phyloP scores from a whole-genome alignment of 1,140 invertebrate species.

The Stegodyphus dumicola region DNA sequence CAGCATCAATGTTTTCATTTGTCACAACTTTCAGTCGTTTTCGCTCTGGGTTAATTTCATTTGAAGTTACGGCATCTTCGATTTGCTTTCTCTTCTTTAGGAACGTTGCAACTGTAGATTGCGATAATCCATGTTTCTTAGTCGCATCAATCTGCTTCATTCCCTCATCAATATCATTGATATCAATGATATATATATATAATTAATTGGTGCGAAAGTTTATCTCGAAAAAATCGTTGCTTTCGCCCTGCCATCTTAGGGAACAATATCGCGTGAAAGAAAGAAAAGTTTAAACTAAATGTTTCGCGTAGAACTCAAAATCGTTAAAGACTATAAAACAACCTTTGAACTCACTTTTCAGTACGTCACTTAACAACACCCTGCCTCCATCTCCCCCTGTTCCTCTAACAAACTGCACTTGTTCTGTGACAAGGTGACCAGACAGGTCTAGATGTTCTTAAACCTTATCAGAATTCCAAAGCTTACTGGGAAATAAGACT shows the following conservation, averaged over 20 bases:
- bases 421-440: neutral
- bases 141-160: neutral
- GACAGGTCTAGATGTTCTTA: neutral
- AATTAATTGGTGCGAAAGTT: too few species aligned
- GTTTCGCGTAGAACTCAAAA: too few species aligned
- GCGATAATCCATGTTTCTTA: neutral
- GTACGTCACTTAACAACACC: neutral
- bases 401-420: neutral
- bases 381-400: neutral
- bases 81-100: constrained; percentile 1
- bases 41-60: neutral
- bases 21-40: too few species aligned
- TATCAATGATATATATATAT: too few species aligned
- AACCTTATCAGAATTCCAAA: neutral
- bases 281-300: too few species aligned
- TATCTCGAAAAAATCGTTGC: neutral
- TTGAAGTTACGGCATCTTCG: constrained; percentile 10
- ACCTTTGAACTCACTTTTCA: constrained; percentile 2
- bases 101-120: neutral
- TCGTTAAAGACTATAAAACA: neutral
- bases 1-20: too few species aligned
- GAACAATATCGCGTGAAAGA: too few species aligned
- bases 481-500: neutral
- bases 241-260: too few species aligned
- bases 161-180: neutral